Conservation (phyloP, 2,888 invertebrate species). For the Hemicrepidius hirtus region DNA sequence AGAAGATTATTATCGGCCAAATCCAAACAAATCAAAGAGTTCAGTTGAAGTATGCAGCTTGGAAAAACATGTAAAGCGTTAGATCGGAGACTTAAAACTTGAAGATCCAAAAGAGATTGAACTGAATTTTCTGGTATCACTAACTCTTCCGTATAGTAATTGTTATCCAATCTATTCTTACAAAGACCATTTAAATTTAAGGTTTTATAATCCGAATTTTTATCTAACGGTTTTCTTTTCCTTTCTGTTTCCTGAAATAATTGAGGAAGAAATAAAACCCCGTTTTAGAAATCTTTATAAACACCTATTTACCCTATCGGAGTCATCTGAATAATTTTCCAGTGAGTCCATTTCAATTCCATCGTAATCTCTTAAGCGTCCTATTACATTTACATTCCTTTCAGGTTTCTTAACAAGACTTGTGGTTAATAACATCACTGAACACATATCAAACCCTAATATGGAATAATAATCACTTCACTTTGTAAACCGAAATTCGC, state of each 20-base stretch:
- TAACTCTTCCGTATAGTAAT: constrained; percentile 68
- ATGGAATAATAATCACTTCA: background rate
- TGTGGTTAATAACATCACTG: constrained; percentile 64
- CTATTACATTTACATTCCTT: constrained; percentile 52
- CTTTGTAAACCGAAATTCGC: background rate
- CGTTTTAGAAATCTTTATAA: background rate
- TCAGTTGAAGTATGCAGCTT: constrained; percentile 76
- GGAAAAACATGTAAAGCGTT: constrained; percentile 79
- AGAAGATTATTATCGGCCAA: constrained; percentile 81
- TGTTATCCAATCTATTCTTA: constrained; percentile 59
- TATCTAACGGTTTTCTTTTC: background rate
- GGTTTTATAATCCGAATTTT: constrained; percentile 57
- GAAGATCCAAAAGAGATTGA: constrained; percentile 67
- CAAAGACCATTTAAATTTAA: constrained; percentile 70
- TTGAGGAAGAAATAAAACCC: background rate
- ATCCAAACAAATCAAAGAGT: constrained; percentile 79
- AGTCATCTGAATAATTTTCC: constrained; percentile 61
- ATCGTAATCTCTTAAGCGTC: constrained; percentile 53
- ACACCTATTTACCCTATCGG: constrained; percentile 33
- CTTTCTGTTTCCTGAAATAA: constrained; percentile 30
- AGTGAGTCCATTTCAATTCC: constrained; percentile 70
- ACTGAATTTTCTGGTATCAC: constrained; percentile 69
- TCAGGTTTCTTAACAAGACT: constrained; percentile 64
- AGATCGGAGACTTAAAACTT: constrained; percentile 70
- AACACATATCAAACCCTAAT: constrained; percentile 52